These are phyloP conservation scores for Drosophila auraria DNA, from an alignment of 1,140 invertebrate species.

Conservation along the genomic window DNA sequence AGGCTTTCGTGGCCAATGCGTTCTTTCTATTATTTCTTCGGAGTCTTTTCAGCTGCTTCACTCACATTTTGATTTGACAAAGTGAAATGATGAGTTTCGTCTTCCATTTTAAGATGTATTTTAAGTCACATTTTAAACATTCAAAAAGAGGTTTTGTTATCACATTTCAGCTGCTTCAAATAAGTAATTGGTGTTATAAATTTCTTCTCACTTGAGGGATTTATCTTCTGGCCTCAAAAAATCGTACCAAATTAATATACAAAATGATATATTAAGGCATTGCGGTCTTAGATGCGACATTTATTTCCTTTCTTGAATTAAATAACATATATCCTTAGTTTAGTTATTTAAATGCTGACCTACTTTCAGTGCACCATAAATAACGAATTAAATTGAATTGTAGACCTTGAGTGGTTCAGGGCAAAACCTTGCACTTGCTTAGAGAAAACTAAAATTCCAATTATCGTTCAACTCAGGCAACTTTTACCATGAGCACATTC, in stretches of 20 bases:
- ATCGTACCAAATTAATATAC: too few relatives aligned
- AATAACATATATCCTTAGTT: not conserved
- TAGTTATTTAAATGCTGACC: not conserved
- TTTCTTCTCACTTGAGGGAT: not conserved
- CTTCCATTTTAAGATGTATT: conserved; percentile 17
- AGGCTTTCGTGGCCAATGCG: conserved; percentile 38
- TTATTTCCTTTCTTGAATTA: not conserved
- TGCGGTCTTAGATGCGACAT: not conserved
- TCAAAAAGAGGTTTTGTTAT: conserved; percentile 6
- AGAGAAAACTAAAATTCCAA: conserved; percentile 18
- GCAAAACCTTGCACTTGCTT: not conserved
- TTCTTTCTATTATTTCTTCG: conserved; percentile 19
- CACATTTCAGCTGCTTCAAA: conserved; percentile 1
- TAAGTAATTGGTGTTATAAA: not conserved
- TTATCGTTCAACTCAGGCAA: conserved; percentile 1
- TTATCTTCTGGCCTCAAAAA: not conserved
- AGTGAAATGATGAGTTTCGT: conserved; percentile 48
- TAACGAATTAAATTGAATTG: conserved; percentile 2
- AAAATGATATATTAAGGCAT: too few relatives aligned
- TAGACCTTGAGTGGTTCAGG: conserved; percentile 1
- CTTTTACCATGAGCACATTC: conserved; percentile 19
- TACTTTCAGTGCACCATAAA: not conserved
- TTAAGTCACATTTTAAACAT: conserved; percentile 3
- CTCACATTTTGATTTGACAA: conserved; percentile 36
- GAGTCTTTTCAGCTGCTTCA: conserved; percentile 22